These are phyloP conservation scores for Polia nebulosa DNA, from an alignment of 2,888 invertebrate species.

Conservation along the genomic window DNA sequence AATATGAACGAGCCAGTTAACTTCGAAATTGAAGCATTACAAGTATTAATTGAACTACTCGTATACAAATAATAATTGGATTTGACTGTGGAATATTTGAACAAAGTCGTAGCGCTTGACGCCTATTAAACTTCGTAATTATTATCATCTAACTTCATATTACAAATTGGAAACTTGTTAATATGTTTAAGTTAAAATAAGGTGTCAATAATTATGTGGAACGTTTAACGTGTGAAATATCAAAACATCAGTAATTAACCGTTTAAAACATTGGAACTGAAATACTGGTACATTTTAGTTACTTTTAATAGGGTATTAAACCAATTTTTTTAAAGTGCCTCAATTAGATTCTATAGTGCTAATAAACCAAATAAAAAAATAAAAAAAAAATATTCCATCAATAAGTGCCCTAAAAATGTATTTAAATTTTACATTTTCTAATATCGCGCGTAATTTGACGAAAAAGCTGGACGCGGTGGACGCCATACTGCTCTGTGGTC, in stretches of 20 bases:
- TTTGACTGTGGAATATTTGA: constrained; percentile 29
- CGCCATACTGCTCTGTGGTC: too few species aligned
- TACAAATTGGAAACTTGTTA: constrained; percentile 38
- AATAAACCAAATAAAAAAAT: too few species aligned
- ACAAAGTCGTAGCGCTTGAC: not conserved
- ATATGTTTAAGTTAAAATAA: constrained; percentile 36
- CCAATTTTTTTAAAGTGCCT: too few species aligned
- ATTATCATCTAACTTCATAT: constrained; percentile 28
- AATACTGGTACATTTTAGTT: too few species aligned
- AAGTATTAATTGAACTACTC: constrained; percentile 30
- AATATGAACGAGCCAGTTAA: constrained; percentile 33
- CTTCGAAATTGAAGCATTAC: constrained; percentile 54
- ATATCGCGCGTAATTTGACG: too few species aligned
- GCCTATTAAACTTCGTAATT: constrained; percentile 42
- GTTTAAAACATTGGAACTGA: not conserved
- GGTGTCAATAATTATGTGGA: constrained; percentile 37
- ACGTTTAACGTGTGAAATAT: constrained; percentile 1
- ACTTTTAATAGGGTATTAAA: too few species aligned
- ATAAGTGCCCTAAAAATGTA: too few species aligned
- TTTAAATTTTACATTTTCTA: too few species aligned
- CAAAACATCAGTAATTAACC: not conserved
- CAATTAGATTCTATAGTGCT: too few species aligned
- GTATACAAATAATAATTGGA: constrained; percentile 39
- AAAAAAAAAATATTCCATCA: too few species aligned
- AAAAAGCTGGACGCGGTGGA: too few species aligned